A percentile compares a stretch with the other conserved stretches of the same genome.
Evolutionary conservation across 2,888 invertebrate genomes (phyloP).

Genomic region (Eurytoma californica): DNA sequence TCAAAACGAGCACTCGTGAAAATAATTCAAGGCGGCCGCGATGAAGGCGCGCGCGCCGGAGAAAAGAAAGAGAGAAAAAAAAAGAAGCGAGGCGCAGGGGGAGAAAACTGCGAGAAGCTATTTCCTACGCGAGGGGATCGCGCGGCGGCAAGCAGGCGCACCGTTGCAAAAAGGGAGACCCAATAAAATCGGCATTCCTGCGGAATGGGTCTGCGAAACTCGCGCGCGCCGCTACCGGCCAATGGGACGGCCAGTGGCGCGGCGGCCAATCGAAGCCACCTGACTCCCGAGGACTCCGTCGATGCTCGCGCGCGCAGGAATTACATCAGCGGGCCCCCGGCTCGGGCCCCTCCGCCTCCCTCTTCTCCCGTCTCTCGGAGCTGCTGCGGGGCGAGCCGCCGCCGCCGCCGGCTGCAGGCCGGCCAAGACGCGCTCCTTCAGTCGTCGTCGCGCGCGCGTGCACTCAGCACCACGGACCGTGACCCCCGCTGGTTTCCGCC

Average conservation of each 20-base stretch:
- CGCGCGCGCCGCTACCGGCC: not conserved
- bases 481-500: not conserved
- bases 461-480: slow-evolving; percentile 54
- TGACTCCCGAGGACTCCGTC: too few relatives aligned
- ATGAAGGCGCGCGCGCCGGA: too few relatives aligned
- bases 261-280: not conserved
- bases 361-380: not conserved
- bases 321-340: slow-evolving; percentile 19
- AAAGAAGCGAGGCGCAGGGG: not conserved
- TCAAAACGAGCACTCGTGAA: too few relatives aligned
- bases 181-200: too few relatives aligned
- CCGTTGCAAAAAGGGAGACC: too few relatives aligned
- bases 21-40: too few relatives aligned
- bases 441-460: slow-evolving; percentile 70
- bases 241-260: slow-evolving; percentile 9
- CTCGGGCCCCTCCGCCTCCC: slow-evolving; percentile 3
- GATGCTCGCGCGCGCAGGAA: not conserved
- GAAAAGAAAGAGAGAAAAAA: not conserved
- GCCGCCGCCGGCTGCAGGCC: slow-evolving; percentile 34
- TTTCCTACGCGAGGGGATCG: too few relatives aligned
- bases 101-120: not conserved
- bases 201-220: too few relatives aligned
- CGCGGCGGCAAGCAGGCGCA: too few relatives aligned
- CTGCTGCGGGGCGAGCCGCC: slow-evolving; percentile 3
- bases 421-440: slow-evolving; percentile 61